Conservation (phyloP, 2,797 vertebrate genomes). For the Melanotaenia trifasciata region DNA sequence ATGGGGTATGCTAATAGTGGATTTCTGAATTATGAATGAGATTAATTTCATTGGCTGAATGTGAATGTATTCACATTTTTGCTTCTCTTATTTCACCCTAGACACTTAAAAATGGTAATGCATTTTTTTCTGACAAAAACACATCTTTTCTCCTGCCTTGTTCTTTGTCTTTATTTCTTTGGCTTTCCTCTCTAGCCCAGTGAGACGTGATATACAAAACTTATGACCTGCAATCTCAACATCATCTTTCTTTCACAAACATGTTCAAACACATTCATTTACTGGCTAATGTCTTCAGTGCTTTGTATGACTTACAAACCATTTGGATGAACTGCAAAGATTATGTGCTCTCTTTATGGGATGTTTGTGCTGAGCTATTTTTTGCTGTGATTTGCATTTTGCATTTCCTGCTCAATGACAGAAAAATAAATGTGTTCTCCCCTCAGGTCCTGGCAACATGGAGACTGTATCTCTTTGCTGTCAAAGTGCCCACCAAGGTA, state of each 20-base stretch:
- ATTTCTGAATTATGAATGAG: conserved; percentile 82
- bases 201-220: conserved; percentile 51
- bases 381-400: conserved; percentile 74
- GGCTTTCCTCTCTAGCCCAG: neutral
- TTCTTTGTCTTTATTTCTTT: conserved; percentile 16
- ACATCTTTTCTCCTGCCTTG: neutral
- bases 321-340: conserved; percentile 53
- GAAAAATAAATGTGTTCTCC: conserved; percentile 74
- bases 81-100: conserved; percentile 36
- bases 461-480: conserved; percentile 91
- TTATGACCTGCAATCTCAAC: conserved; percentile 42
- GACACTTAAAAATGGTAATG: conserved; percentile 68
- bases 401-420: conserved; percentile 71
- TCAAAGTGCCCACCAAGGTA: conserved; percentile 93
- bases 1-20: conserved; percentile 75
- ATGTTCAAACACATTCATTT: conserved; percentile 48
- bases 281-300: conserved; percentile 64
- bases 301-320: conserved; percentile 66
- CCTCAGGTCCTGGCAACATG: conserved; percentile 90
- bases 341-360: conserved; percentile 68
- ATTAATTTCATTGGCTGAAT: conserved; percentile 72
- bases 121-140: conserved; percentile 17
- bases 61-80: conserved; percentile 60
- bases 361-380: conserved; percentile 66
- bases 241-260: conserved; percentile 47